Evolutionary conservation across 2,113 vertebrate species (phyloP).

Genomic region (Motacilla tschutschensis): DNA sequence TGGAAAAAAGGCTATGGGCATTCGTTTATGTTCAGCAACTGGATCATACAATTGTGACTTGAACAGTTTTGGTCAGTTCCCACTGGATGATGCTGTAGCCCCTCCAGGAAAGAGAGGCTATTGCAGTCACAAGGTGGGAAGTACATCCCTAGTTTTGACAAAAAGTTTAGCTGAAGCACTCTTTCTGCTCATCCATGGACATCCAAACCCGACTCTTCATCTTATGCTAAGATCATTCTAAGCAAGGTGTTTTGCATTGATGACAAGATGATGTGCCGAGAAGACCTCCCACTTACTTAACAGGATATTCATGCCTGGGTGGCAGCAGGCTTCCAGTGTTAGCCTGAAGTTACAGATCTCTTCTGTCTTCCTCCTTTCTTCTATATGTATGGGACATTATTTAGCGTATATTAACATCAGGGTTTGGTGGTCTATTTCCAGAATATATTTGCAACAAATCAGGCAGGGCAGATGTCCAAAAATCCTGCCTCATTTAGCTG

Average conservation of each 20-base stretch:
- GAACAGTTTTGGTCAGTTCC: neutral
- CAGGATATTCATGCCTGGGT: neutral
- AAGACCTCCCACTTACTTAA: neutral
- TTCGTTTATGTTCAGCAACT: neutral
- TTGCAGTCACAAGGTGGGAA: neutral
- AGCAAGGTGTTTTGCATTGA: neutral
- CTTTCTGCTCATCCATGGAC: neutral
- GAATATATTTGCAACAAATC: neutral
- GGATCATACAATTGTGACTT: neutral
- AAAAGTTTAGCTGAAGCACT: neutral
- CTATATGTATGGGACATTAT: neutral
- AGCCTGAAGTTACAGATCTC: neutral
- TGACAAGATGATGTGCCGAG: neutral
- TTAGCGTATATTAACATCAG: neutral
- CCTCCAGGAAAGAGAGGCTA: neutral
- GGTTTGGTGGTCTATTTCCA: neutral
- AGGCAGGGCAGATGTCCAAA: neutral
- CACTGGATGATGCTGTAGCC: neutral
- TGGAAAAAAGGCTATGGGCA: neutral
- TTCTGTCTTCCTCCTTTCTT: neutral
- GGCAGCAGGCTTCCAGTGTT: neutral
- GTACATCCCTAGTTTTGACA: neutral
- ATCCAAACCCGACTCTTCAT: neutral
- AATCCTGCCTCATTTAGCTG: neutral
- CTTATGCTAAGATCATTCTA: neutral